Evolutionary conservation across 2,797 vertebrate species (phyloP).

Genomic region (Euthynnus affinis): DNA sequence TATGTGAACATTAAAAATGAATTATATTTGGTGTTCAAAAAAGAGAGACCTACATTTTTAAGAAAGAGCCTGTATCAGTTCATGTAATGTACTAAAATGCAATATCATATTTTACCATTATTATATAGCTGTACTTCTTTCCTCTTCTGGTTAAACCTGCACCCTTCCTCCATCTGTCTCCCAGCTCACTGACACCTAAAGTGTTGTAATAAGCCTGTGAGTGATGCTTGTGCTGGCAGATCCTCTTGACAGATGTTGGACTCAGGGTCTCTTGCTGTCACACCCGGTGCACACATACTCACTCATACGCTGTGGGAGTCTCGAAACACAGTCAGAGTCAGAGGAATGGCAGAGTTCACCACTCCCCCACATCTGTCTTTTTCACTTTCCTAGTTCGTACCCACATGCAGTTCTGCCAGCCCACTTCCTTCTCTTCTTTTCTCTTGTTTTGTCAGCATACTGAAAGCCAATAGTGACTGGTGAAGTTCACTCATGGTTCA

Average conservation of each 20-base stretch:
- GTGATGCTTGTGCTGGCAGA: conserved; percentile 74
- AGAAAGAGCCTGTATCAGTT: background rate
- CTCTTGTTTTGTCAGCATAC: conserved; percentile 39
- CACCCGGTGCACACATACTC: conserved; percentile 50
- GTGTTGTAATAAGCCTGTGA: conserved; percentile 64
- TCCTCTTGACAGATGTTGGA: conserved; percentile 69
- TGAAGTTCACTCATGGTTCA: conserved; percentile 39
- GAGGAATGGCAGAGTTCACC: conserved; percentile 66
- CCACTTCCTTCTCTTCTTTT: conserved; percentile 44
- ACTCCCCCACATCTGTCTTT: conserved; percentile 71
- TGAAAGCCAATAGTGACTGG: conserved; percentile 21
- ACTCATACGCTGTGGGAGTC: conserved; percentile 60
- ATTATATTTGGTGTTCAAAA: background rate
- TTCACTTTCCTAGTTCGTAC: conserved; percentile 44
- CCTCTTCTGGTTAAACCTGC: conserved; percentile 27
- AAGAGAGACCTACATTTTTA: no score
- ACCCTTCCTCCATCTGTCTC: conserved; percentile 34
- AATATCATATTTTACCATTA: background rate
- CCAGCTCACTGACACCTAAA: conserved; percentile 47
- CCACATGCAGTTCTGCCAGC: conserved; percentile 55
- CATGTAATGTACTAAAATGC: background rate
- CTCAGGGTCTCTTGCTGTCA: conserved; percentile 48
- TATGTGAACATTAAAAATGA: background rate
- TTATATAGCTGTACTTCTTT: background rate
- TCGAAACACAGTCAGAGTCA: conserved; percentile 32